Base-by-base conservation (phyloP, 2,113 vertebrate species). In the Mola mola region DNA sequence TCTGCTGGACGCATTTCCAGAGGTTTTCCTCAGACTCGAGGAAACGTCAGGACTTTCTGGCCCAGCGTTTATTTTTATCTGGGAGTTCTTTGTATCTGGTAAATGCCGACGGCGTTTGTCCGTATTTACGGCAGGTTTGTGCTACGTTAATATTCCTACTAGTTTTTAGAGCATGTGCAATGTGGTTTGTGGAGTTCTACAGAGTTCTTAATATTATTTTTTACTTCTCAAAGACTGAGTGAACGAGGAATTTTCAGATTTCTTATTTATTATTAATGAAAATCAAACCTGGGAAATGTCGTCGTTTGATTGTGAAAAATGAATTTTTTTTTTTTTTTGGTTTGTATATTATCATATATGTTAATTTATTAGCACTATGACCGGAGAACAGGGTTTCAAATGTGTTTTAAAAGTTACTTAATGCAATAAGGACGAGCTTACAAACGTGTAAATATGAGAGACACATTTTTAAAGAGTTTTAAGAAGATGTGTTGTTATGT, bases 351-450 rank as follows among this genome's bases (percentile, higher is more conserved):
- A 17, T 46, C n/a, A 42, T 6, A 16, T 82, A 77, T 86, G 64
- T 80, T 84, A 4, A 20, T 20, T 29, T 43, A 10, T 77, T 33
- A 61, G 65, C 49, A 50, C 41, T 66, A 36, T 50, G 51, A 74
- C 64, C 46, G 75, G 81, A 70, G 81, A 82, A 86, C 86, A 88
- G 85, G 83, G 85, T 89, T 40, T 85, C 66, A 66, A 76, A 66
- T 55, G 36, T 74, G 40, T 70, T 68, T 72, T 36, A 25, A 78
- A 72, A 74, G 63, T 74, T 77, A 74, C 59, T 44, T 72, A 79
- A 90, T 84, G 89, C 89, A 92, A 90, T 91, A 91, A 91, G 55
- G 69, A 78, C 58, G 37, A 79, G 58, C 61, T 78, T 75, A 70
- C 53, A 62, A 31, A 71, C 64, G 0, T 82, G 81, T 88, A 82